Evolutionary conservation across 1,140 invertebrate genomes (phyloP).

Genomic region (Rhopalosiphum maidis): DNA sequence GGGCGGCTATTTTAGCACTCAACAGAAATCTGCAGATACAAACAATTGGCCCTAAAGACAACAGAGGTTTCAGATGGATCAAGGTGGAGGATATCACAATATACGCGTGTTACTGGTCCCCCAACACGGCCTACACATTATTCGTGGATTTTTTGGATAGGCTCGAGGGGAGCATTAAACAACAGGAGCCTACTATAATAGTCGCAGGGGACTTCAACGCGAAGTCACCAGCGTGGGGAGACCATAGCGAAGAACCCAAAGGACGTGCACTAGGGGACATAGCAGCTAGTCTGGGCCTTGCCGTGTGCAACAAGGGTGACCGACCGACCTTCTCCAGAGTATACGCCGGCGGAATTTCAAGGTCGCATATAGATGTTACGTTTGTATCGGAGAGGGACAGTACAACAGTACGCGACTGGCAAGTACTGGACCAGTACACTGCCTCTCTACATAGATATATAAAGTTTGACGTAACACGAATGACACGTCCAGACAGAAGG

Average conservation of each 20-base stretch:
- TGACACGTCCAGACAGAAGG: not conserved
- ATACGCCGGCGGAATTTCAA: not conserved
- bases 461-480: not conserved
- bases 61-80: not conserved
- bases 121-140: not conserved
- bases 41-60: not conserved
- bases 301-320: not conserved
- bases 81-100: not conserved
- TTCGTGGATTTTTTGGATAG: not conserved
- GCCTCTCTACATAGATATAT: not conserved
- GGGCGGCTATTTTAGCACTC: not conserved
- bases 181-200: not conserved
- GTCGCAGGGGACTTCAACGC: constrained; percentile 2
- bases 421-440: not conserved
- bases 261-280: not conserved
- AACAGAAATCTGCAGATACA: not conserved
- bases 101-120: not conserved
- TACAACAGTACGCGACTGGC: not conserved
- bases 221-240: not conserved
- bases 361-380: not conserved
- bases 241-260: not conserved
- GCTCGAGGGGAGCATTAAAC: not conserved
- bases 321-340: not conserved
- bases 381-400: not conserved
- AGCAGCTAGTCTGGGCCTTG: not conserved